phyloP scores from a whole-genome alignment of 2,888 invertebrate species.

The Rhynchonema sp. region DNA sequence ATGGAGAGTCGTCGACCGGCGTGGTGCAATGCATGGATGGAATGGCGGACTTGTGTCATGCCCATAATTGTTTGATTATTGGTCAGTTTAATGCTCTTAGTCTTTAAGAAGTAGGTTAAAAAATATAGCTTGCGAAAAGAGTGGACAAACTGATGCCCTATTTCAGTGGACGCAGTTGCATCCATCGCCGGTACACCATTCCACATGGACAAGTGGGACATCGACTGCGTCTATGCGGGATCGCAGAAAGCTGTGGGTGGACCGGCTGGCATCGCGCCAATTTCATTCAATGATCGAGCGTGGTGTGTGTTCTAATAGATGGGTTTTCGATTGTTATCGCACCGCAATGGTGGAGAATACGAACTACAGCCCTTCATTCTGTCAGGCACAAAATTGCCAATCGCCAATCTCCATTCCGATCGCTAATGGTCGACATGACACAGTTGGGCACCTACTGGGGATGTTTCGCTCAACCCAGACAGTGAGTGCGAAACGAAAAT shows the following conservation, averaged over 20 bases:
- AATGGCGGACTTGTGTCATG: constrained; percentile 44
- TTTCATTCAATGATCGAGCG: constrained; percentile 50
- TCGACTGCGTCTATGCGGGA: constrained; percentile 55
- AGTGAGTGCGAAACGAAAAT: constrained; percentile 34
- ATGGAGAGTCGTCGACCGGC: constrained; percentile 72
- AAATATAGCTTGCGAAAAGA: too few species aligned
- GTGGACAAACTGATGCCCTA: constrained; percentile 45
- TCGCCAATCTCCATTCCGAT: constrained; percentile 40
- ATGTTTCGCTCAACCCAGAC: constrained; percentile 42
- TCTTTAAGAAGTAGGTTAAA: too few species aligned
- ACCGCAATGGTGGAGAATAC: too few species aligned
- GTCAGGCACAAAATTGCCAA: constrained; percentile 40
- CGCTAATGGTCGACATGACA: constrained; percentile 53
- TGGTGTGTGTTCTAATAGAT: constrained; percentile 35
- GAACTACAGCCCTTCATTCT: too few species aligned
- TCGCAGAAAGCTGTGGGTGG: constrained; percentile 57
- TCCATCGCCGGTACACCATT: constrained; percentile 53
- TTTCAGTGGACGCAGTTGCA: constrained; percentile 60
- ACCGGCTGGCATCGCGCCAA: constrained; percentile 54
- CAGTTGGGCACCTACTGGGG: constrained; percentile 56
- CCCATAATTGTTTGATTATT: constrained; percentile 45
- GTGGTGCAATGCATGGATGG: constrained; percentile 54
- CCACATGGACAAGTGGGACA: constrained; percentile 46
- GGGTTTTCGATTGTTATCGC: neutral
- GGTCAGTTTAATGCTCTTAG: too few species aligned